phyloP scores from a whole-genome alignment of 2,797 vertebrate genomes.

The Tragelaphus eurycerus region DNA sequence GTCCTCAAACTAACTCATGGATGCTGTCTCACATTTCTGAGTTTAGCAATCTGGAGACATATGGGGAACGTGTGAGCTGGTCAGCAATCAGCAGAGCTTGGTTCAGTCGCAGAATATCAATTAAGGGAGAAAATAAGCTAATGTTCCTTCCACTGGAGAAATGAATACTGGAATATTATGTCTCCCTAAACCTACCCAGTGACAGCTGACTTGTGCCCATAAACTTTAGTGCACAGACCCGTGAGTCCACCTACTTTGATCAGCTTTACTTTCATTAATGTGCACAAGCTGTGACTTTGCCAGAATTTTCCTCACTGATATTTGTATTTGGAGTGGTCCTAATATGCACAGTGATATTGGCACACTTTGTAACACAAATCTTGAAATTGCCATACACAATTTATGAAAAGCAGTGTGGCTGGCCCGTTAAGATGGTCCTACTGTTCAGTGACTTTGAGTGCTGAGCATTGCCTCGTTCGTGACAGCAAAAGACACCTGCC shows the following conservation, averaged over 20 bases:
- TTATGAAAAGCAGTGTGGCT: conserved; percentile 51
- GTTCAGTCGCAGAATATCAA: conserved; percentile 79
- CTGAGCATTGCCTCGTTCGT: conserved; percentile 36
- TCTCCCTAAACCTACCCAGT: conserved; percentile 67
- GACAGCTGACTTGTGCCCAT: conserved; percentile 78
- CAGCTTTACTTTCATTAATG: conserved; percentile 78
- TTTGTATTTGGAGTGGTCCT: conserved; percentile 62
- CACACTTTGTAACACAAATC: conserved; percentile 45
- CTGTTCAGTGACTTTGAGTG: conserved; percentile 56
- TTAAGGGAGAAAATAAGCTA: conserved; percentile 78
- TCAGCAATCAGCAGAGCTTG: conserved; percentile 77
- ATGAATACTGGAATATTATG: conserved; percentile 76
- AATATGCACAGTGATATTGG: conserved; percentile 52
- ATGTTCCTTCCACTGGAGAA: conserved; percentile 71
- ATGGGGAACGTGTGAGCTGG: conserved; percentile 79
- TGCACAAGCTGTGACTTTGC: conserved; percentile 52
- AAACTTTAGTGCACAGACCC: conserved; percentile 75
- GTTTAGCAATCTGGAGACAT: conserved; percentile 79
- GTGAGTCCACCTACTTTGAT: conserved; percentile 73
- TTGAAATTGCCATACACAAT: conserved; percentile 64
- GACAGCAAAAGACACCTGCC: conserved; percentile 48
- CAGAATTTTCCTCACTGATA: conserved; percentile 42
- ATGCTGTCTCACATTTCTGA: conserved; percentile 72
- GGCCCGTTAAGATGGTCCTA: conserved; percentile 1
- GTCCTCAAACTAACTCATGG: conserved; percentile 63